These are phyloP conservation scores for Paracanthobrama guichenoti DNA, from an alignment of 2,113 vertebrate species.

Conservation along the genomic window DNA sequence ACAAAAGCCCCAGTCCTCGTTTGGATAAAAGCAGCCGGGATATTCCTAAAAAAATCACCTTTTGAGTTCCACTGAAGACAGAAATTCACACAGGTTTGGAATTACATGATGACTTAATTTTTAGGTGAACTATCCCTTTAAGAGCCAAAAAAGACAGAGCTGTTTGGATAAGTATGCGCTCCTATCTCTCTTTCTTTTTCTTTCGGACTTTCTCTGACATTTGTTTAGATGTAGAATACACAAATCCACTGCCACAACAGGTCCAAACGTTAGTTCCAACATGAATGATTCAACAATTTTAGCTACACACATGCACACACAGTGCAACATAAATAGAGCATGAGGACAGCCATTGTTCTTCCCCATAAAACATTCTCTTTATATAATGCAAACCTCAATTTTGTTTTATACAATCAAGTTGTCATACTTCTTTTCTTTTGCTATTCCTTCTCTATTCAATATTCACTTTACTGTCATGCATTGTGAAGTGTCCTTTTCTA, in stretches of 20 bases:
- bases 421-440: background rate
- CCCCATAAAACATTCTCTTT: background rate
- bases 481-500: background rate
- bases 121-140: background rate
- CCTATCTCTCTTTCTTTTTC: background rate
- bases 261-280: constrained; percentile 51
- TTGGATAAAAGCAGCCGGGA: background rate
- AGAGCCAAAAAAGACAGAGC: background rate
- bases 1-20: background rate
- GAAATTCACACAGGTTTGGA: background rate
- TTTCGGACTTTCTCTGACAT: background rate
- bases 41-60: background rate
- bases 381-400: background rate
- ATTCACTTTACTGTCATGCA: background rate
- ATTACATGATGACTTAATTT: background rate
- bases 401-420: background rate
- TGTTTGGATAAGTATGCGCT: background rate
- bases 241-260: constrained; percentile 63
- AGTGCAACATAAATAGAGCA: constrained; percentile 11
- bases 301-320: constrained; percentile 43
- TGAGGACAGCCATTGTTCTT: constrained; percentile 28
- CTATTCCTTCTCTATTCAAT: background rate
- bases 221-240: constrained; percentile 19
- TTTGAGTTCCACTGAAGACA: background rate
- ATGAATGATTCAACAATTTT: constrained; percentile 57